Evolutionary conservation across 2,113 vertebrate genomes (phyloP), one percentile per base, ranked within the genome.

Genomic region (Oryzias melastigma): DNA sequence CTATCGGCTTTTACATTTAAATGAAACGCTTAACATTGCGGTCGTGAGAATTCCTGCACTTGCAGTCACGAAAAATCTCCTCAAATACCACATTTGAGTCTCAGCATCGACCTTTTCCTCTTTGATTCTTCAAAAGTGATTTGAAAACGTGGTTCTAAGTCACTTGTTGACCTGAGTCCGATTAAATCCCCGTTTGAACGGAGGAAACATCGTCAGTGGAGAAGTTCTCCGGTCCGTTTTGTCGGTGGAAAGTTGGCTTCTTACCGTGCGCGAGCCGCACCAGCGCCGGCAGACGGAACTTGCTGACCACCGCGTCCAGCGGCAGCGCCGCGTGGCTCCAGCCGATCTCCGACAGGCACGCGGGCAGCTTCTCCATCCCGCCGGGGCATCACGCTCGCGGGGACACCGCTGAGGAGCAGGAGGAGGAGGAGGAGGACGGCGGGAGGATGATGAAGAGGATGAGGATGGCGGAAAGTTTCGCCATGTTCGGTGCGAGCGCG

Each of bases 261-360:
- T 77, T 95, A 96, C 95, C 95, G 92, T 91, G 93, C 51, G 92
- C 92, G 48, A 95, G 92, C 42, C 93, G 92, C 68, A 95, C 94
- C 79, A 96, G 91, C 12, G 94, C 92, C 62, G 95, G 95, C 88
- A 96, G 86, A 59, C 94, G 94, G 88, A 94, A 94, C 90, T 94
- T 95, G 87, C 94, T 93, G 87, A 97, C 94, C 89, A 97, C 93
- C 60, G 93, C 90, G 77, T 97, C 95, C 62, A 97, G 81, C 52
- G 95, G 95, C 88, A 96, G 89, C 82, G 94, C 90, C 87, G 94
- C 90, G 84, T 94, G 90, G 92, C 94, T 95, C 95, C 95, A 97
- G 75, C 91, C 85, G 85, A 96, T 90, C 85, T 93, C 93, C 74
- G 92, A 93, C 88, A 95, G 88, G 83, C 93, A 94, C 82, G 92